These are phyloP conservation scores for Leptinotarsa texana DNA, from an alignment of 1,140 invertebrate genomes.

Conservation along the genomic window DNA sequence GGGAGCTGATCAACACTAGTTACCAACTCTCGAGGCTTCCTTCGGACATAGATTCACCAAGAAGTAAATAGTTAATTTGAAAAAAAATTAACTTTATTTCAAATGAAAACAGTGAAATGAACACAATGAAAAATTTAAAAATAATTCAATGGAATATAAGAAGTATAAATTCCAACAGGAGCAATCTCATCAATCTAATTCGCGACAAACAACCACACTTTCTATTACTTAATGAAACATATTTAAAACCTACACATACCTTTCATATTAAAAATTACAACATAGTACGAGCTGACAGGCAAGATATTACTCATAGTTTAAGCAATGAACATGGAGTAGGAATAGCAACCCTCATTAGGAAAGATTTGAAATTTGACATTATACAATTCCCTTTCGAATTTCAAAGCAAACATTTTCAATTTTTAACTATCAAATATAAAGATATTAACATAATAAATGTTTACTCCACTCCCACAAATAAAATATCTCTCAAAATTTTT, in stretches of 20 bases:
- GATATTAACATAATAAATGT: not conserved
- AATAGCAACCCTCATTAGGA: conserved; percentile 6
- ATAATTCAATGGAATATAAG: conserved; percentile 11
- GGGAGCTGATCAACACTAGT: not conserved
- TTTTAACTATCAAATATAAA: not conserved
- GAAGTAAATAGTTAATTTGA: not conserved
- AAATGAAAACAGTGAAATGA: not conserved
- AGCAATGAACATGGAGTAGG: not conserved
- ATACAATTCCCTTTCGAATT: not conserved
- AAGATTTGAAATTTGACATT: conserved; percentile 7
- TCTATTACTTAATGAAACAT: conserved; percentile 13
- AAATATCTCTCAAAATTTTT: not conserved
- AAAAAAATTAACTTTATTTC: not conserved
- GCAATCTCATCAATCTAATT: conserved; percentile 12
- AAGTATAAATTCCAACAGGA: conserved; percentile 2
- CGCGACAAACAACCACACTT: conserved; percentile 1
- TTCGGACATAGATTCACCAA: not conserved
- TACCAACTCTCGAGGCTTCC: not conserved
- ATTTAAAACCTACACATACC: not conserved
- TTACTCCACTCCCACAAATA: not conserved
- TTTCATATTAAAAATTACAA: conserved; percentile 12
- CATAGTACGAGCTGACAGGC: not conserved
- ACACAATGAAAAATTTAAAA: not conserved
- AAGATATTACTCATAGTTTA: not conserved
- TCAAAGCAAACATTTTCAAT: not conserved